A percentile compares a stretch with the other conserved stretches of the same genome.
Evolutionary conservation across 2,888 invertebrate species (phyloP).

Genomic region (Dichetophora obliterata): DNA sequence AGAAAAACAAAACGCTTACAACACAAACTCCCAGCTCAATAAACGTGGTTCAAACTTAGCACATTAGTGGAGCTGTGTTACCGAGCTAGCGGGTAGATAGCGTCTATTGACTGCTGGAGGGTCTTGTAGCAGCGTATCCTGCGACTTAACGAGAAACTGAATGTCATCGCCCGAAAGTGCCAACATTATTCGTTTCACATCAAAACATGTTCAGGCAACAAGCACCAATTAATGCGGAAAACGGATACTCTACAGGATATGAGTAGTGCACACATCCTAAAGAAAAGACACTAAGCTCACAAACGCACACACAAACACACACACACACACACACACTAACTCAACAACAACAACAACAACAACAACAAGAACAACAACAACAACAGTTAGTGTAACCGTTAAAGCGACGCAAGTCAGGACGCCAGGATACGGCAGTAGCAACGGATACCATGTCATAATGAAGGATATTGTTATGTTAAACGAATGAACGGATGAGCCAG

Average conservation of each 20-base stretch:
- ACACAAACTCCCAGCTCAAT: not conserved
- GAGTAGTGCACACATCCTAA: not conserved
- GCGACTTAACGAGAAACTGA: not conserved
- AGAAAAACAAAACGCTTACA: not conserved
- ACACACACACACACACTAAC: slow-evolving; percentile 1
- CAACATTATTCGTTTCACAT: slow-evolving; percentile 36
- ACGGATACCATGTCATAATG: slow-evolving; percentile 41
- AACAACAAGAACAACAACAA: no score
- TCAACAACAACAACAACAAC: no score
- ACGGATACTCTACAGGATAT: slow-evolving; percentile 40
- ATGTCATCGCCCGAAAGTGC: slow-evolving; percentile 32
- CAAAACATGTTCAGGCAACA: slow-evolving; percentile 39
- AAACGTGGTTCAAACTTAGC: not conserved
- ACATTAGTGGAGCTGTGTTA: not conserved
- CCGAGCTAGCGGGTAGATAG: not conserved
- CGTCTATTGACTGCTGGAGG: not conserved
- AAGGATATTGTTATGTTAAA: slow-evolving; percentile 45
- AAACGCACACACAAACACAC: slow-evolving; percentile 25
- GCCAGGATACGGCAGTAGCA: slow-evolving; percentile 11
- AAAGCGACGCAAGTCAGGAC: slow-evolving; percentile 22
- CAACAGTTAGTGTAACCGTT: not conserved
- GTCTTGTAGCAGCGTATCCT: not conserved
- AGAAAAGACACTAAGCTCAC: not conserved
- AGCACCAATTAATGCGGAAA: slow-evolving; percentile 42
- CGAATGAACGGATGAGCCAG: slow-evolving; percentile 21